Percentiles rank a stretch among this genome's conserved stretches.
Conservation (phyloP, 2,113 vertebrate genomes). For the Phoenicopterus ruber region DNA sequence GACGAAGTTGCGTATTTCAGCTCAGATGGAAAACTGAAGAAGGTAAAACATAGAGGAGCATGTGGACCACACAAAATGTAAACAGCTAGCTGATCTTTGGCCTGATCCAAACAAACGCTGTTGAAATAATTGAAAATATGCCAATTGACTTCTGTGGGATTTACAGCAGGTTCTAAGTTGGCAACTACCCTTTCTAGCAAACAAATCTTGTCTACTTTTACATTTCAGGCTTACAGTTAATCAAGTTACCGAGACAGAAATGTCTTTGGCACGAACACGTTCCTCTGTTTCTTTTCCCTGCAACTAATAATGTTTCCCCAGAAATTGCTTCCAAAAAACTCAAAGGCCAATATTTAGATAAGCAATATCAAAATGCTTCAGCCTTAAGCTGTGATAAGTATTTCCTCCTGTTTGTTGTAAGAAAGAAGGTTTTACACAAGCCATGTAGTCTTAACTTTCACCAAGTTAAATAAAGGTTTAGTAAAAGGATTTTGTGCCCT, state of each 20-base stretch:
- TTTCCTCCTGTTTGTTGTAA: constrained; percentile 35
- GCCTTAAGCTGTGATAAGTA: constrained; percentile 30
- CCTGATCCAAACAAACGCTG: constrained; percentile 27
- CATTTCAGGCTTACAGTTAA: constrained; percentile 35
- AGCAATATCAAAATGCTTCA: constrained; percentile 52
- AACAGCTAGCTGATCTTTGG: constrained; percentile 43
- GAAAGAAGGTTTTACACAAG: constrained; percentile 20
- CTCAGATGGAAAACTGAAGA: neutral
- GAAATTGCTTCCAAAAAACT: constrained; percentile 30
- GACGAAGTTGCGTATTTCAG: neutral
- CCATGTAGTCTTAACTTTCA: constrained; percentile 43
- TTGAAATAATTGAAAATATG: constrained; percentile 53
- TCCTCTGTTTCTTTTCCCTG: constrained; percentile 49
- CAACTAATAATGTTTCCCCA: constrained; percentile 21
- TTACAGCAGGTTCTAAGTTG: constrained; percentile 44
- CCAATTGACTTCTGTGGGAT: constrained; percentile 56
- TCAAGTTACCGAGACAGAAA: constrained; percentile 37
- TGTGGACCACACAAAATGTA: constrained; percentile 45
- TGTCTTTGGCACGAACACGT: constrained; percentile 9
- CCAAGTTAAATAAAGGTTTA: constrained; percentile 55
- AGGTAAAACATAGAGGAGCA: neutral
- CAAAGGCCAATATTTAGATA: constrained; percentile 46
- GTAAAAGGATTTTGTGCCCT: constrained; percentile 56
- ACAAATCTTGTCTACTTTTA: constrained; percentile 33
- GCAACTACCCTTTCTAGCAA: neutral